Percentiles rank a stretch among this genome's conserved stretches.
Conservation (phyloP, 2,113 vertebrate genomes). For the Lepidothrix coronata region DNA sequence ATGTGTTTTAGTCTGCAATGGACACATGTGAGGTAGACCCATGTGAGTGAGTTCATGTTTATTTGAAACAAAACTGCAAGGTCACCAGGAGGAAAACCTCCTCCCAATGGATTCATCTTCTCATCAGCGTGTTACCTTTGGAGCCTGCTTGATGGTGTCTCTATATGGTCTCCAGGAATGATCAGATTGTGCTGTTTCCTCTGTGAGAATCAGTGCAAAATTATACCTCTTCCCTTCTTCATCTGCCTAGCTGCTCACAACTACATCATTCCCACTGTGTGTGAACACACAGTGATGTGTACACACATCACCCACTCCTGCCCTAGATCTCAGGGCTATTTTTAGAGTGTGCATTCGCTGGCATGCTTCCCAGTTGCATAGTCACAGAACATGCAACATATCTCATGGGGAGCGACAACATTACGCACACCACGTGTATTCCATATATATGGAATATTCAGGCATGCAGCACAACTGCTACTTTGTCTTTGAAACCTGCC, state of each 20-base stretch:
- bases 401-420: neutral
- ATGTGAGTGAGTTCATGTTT: neutral
- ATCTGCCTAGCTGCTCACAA: neutral
- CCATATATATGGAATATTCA: rapidly evolving
- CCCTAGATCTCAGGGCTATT: neutral
- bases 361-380: neutral
- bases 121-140: neutral
- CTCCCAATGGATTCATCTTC: neutral
- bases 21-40: neutral
- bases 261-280: neutral
- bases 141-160: neutral
- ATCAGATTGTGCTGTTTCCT: neutral
- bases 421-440: neutral
- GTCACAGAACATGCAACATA: neutral
- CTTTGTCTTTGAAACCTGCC: neutral
- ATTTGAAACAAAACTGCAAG: neutral
- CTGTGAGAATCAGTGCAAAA: neutral
- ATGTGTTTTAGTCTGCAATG: neutral
- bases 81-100: neutral
- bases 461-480: neutral
- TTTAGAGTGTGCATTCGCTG: neutral
- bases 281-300: neutral
- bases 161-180: neutral
- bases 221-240: neutral
- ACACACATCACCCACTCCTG: neutral